These are phyloP conservation scores for Tamias sibiricus DNA, from an alignment of 2,113 vertebrate species.

Conservation along the genomic window DNA sequence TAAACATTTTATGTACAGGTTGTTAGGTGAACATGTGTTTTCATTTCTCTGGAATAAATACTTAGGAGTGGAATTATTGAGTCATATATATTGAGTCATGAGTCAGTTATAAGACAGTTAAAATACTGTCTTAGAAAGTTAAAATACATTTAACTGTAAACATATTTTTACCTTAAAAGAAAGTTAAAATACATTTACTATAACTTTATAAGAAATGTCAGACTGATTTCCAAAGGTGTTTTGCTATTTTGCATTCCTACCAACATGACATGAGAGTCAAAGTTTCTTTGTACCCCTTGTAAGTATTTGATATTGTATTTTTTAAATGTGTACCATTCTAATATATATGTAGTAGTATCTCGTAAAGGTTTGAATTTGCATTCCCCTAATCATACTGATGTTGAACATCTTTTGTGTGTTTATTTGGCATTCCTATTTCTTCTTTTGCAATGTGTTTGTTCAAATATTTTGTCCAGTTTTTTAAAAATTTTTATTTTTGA, in stretches of 20 bases:
- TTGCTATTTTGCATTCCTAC: neutral
- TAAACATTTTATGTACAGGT: neutral
- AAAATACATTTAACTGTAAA: neutral
- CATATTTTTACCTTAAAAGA: neutral
- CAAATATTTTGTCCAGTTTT: constrained; percentile 29
- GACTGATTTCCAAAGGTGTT: neutral
- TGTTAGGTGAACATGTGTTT: constrained; percentile 28
- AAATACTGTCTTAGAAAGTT: too few species aligned
- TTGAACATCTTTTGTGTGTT: neutral
- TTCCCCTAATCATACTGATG: neutral
- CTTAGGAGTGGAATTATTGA: neutral
- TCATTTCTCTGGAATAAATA: constrained; percentile 46
- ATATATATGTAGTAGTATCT: neutral
- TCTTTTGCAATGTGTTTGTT: constrained; percentile 38
- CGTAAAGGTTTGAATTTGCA: neutral
- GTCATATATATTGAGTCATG: too few species aligned
- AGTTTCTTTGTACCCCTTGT: neutral
- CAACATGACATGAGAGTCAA: neutral
- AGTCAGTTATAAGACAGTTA: too few species aligned
- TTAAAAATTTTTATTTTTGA: constrained; percentile 55
- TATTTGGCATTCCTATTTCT: neutral
- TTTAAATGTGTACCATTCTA: neutral
- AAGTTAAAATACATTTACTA: neutral
- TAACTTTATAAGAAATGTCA: constrained; percentile 23
- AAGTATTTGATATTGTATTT: neutral